phyloP scores from a whole-genome alignment of 1,140 invertebrate genomes.

The Chymomyza costata region DNA sequence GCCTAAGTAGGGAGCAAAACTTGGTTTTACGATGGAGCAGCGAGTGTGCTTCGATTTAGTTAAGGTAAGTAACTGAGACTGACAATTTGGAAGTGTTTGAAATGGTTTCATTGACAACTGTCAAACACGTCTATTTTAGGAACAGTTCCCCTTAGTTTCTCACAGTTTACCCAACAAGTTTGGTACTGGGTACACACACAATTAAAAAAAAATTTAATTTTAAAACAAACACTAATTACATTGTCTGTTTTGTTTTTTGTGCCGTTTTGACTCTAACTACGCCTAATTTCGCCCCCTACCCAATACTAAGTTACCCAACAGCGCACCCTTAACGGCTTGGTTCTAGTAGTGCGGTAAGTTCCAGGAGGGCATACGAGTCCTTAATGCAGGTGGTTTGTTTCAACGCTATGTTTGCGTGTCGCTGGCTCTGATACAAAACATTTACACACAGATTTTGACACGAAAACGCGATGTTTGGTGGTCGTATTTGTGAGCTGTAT shows the following conservation, averaged over 20 bases:
- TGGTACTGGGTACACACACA: conserved; percentile 26
- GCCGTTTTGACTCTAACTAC: conserved; percentile 17
- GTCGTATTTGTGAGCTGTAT: conserved; percentile 20
- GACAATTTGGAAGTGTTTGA: conserved; percentile 30
- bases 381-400: conserved; percentile 55
- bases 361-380: conserved; percentile 14
- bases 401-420: conserved; percentile 45
- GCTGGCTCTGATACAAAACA: conserved; percentile 15
- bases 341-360: background rate
- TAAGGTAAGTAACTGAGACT: conserved; percentile 48
- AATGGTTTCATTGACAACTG: conserved; percentile 53
- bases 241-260: conserved; percentile 12
- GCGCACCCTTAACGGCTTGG: conserved; percentile 26
- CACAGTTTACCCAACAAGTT: conserved; percentile 31
- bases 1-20: conserved; percentile 23
- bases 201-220: conserved; percentile 62
- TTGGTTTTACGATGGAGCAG: too few species aligned
- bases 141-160: conserved; percentile 8
- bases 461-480: too few species aligned
- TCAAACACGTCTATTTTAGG: conserved; percentile 47
- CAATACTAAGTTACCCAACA: background rate
- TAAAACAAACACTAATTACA: conserved; percentile 53
- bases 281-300: conserved; percentile 34
- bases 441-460: conserved; percentile 44
- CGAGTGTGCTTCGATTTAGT: conserved; percentile 32